Evolutionary conservation across 2,113 vertebrate species (phyloP).

Genomic region (Noctilio leporinus): DNA sequence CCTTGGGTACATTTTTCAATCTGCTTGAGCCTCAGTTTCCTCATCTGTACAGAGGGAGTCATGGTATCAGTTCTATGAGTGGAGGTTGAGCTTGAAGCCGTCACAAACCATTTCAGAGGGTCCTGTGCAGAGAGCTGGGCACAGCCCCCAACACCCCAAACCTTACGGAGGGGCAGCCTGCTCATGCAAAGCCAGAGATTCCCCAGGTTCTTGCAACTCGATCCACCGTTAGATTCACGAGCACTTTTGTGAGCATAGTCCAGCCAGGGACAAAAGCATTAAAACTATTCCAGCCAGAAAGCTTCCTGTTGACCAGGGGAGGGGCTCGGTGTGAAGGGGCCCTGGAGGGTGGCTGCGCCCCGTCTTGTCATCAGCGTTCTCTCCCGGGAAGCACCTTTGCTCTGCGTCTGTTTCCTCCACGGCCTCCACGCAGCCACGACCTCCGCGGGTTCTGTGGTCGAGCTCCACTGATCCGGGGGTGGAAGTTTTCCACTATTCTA

Average conservation of each 20-base stretch:
- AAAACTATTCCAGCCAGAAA: neutral
- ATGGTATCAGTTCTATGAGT: rapidly evolving
- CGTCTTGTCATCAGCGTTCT: neutral
- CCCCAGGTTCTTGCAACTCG: neutral
- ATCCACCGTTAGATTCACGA: neutral
- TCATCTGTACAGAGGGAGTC: neutral
- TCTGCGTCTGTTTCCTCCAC: neutral
- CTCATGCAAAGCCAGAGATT: neutral
- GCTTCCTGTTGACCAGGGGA: neutral
- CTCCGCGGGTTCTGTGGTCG: rapidly evolving
- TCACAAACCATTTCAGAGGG: too few relatives aligned
- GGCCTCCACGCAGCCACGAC: neutral
- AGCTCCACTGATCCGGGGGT: rapidly evolving
- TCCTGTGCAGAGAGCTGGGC: neutral
- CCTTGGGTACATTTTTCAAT: neutral
- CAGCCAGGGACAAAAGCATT: neutral
- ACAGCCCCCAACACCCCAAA: rapidly evolving
- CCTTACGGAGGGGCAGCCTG: neutral
- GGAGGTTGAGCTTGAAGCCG: rapidly evolving
- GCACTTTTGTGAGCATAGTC: neutral
- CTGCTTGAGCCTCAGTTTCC: neutral
- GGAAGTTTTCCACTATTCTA: neutral
- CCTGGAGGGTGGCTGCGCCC: rapidly evolving
- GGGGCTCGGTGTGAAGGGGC: neutral
- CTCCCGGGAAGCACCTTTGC: neutral